phyloP scores from a whole-genome alignment of 2,113 vertebrate species.

The Hippocampus zosterae region DNA sequence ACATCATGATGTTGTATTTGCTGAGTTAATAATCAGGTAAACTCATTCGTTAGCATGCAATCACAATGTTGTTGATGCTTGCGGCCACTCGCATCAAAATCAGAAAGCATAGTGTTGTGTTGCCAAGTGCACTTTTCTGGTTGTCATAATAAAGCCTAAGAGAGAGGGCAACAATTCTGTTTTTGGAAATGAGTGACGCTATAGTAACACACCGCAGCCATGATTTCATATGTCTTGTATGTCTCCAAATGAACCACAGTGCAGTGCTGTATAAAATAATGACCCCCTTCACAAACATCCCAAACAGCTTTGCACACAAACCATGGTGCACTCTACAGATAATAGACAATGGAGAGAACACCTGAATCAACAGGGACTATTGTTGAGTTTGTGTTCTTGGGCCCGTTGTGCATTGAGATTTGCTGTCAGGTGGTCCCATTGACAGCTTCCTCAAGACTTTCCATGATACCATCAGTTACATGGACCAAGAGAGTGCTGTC shows the following conservation, averaged over 20 bases:
- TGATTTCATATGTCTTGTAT: slow-evolving; percentile 16
- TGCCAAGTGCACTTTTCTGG: slow-evolving; percentile 25
- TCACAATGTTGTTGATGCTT: slow-evolving; percentile 15
- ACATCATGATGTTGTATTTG: slow-evolving; percentile 81
- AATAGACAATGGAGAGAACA: slow-evolving; percentile 40
- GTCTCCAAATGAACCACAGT: slow-evolving; percentile 4
- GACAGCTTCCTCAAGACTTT: slow-evolving; percentile 24
- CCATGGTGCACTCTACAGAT: slow-evolving; percentile 74
- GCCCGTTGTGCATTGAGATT: slow-evolving; percentile 62
- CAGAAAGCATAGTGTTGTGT: slow-evolving; percentile 16
- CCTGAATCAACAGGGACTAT: slow-evolving; percentile 25
- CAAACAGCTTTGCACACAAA: slow-evolving; percentile 14
- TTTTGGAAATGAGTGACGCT: slow-evolving; percentile 1
- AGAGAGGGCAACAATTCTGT: slow-evolving; percentile 1
- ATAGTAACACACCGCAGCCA: slow-evolving; percentile 13
- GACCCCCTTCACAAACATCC: slow-evolving; percentile 13
- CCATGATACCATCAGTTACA: slow-evolving; percentile 24
- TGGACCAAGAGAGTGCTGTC: slow-evolving; percentile 24
- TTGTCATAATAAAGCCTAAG: slow-evolving; percentile 23
- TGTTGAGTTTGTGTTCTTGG: slow-evolving; percentile 15
- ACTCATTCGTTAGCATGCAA: slow-evolving; percentile 15
- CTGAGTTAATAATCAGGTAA: slow-evolving; percentile 79
- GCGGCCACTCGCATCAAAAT: slow-evolving; percentile 11
- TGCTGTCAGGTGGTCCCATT: slow-evolving; percentile 38
- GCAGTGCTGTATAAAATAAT: slow-evolving; percentile 4